These are phyloP conservation scores for Drosophila funebris DNA, from an alignment of 1,140 invertebrate genomes.

Conservation along the genomic window DNA sequence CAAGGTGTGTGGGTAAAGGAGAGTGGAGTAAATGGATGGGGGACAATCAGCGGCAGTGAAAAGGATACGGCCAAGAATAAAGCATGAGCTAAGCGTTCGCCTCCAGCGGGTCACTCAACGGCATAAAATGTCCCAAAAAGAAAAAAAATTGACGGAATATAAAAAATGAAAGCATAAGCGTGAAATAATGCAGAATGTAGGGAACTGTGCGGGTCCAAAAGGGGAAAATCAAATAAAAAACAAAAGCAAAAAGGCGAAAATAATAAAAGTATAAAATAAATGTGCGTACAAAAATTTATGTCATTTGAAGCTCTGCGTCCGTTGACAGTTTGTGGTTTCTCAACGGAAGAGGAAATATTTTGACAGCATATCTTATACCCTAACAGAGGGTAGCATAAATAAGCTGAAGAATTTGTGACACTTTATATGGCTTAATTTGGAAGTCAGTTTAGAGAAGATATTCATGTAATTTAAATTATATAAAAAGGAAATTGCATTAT, in stretches of 20 bases:
- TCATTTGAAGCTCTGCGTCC: slow-evolving; percentile 32
- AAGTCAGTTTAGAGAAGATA: no score
- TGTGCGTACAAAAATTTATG: slow-evolving; percentile 61
- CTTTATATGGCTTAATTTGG: no score
- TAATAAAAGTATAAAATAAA: slow-evolving; percentile 45
- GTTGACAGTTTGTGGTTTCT: slow-evolving; percentile 48
- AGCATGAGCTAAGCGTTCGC: slow-evolving; percentile 17
- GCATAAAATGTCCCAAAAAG: slow-evolving; percentile 53
- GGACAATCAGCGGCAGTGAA: slow-evolving; percentile 47
- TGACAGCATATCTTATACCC: slow-evolving; percentile 51
- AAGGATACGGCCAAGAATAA: slow-evolving; percentile 50
- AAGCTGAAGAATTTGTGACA: background rate
- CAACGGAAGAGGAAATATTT: slow-evolving; percentile 75
- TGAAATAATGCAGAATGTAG: slow-evolving; percentile 50
- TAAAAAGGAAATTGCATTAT: no score
- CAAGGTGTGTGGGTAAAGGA: background rate
- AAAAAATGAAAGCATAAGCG: slow-evolving; percentile 56
- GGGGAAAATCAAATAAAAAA: slow-evolving; percentile 46
- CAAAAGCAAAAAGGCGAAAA: slow-evolving; percentile 34
- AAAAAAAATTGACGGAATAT: slow-evolving; percentile 41
- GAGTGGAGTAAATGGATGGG: background rate
- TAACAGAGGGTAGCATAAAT: background rate
- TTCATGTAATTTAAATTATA: no score
- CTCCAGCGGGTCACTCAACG: slow-evolving; percentile 37
- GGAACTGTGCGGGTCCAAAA: background rate